These are phyloP conservation scores for Eubasilissa regina DNA, from an alignment of 1,140 invertebrate species.

Conservation along the genomic window DNA sequence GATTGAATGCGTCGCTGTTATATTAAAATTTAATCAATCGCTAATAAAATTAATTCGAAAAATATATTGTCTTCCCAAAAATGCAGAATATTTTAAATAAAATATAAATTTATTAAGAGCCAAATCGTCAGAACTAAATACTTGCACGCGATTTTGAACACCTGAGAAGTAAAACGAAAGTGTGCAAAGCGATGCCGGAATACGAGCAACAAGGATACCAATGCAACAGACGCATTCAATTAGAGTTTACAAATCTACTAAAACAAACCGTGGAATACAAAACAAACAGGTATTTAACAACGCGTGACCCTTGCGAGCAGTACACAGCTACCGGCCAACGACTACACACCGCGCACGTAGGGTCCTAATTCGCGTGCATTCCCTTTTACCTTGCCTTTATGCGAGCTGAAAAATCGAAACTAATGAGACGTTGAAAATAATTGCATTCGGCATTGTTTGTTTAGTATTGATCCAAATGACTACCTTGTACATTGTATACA, in stretches of 20 bases:
- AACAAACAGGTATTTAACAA: slow-evolving; percentile 40
- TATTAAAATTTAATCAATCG: too few relatives aligned
- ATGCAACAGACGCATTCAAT: slow-evolving; percentile 37
- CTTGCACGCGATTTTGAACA: too few relatives aligned
- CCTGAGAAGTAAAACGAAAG: too few relatives aligned
- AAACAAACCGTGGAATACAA: slow-evolving; percentile 14
- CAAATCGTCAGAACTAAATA: too few relatives aligned
- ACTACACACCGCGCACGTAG: background rate
- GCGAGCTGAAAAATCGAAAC: slow-evolving; percentile 34
- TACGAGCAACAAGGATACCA: slow-evolving; percentile 27
- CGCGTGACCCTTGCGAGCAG: slow-evolving; percentile 14
- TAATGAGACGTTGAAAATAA: slow-evolving; percentile 50
- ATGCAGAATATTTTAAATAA: too few relatives aligned
- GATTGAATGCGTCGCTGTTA: too few relatives aligned
- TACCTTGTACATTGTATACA: slow-evolving; percentile 28
- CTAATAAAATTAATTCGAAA: too few relatives aligned
- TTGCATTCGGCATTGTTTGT: slow-evolving; percentile 48
- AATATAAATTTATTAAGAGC: too few relatives aligned
- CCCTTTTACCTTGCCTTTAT: slow-evolving; percentile 10
- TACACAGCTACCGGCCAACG: background rate
- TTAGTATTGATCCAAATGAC: slow-evolving; percentile 33
- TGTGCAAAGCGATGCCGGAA: background rate
- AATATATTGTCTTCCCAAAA: too few relatives aligned
- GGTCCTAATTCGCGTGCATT: slow-evolving; percentile 31
- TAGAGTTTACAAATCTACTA: slow-evolving; percentile 27